These are phyloP conservation scores for Caenorhabditis angaria DNA, from an alignment of 2,888 invertebrate genomes.

Conservation along the genomic window DNA sequence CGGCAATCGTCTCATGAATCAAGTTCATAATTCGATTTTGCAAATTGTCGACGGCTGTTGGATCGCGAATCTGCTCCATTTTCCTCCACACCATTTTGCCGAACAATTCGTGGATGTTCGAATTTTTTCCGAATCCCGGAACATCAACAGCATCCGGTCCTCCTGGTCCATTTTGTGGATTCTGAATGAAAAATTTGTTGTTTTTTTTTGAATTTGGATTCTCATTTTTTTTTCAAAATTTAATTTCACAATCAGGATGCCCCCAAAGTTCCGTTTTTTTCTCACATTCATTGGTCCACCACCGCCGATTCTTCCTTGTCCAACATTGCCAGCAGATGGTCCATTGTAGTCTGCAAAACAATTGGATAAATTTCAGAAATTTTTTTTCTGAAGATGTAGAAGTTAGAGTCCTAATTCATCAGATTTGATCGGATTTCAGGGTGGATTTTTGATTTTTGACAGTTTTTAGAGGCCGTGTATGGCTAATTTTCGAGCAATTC, in stretches of 20 bases:
- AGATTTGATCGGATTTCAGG: not conserved
- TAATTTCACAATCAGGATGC: too few relatives aligned
- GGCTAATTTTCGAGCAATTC: too few relatives aligned
- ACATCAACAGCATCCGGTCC: conserved; percentile 36
- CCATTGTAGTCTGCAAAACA: conserved; percentile 19
- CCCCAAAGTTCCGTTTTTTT: not conserved
- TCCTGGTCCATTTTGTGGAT: conserved; percentile 7
- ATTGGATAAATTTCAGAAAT: not conserved
- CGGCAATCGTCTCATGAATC: conserved; percentile 46
- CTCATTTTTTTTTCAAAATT: too few relatives aligned
- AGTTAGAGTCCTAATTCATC: not conserved
- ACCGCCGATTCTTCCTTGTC: conserved; percentile 26
- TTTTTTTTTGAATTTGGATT: not conserved
- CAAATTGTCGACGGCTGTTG: conserved; percentile 42
- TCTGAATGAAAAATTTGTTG: not conserved
- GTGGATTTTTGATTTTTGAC: too few relatives aligned
- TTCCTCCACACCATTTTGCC: conserved; percentile 58
- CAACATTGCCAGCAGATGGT: conserved; percentile 39
- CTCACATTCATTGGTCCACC: conserved; percentile 23
- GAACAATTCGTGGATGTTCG: conserved; percentile 54
- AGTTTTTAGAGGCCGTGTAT: too few relatives aligned
- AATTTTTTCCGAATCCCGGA: conserved; percentile 55
- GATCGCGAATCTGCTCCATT: conserved; percentile 50
- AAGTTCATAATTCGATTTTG: conserved; percentile 54
- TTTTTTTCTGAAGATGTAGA: too few relatives aligned